A percentile compares a stretch with the other conserved stretches of the same genome.
phyloP scores from a whole-genome alignment of 2,113 vertebrate species.

The Athene noctua region DNA sequence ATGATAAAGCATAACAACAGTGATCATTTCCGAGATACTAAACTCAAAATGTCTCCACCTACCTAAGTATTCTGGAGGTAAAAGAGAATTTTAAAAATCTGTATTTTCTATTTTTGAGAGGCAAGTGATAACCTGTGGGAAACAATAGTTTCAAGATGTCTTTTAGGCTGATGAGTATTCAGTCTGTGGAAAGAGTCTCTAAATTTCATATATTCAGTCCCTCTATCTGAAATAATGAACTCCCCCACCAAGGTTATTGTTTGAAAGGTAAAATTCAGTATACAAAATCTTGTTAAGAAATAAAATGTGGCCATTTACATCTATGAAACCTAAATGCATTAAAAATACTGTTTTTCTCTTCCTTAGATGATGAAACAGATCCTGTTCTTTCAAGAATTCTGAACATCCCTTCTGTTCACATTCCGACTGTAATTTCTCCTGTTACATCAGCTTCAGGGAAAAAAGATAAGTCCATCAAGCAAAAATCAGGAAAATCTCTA shows the following conservation, averaged over 20 bases:
- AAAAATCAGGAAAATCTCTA: constrained; percentile 54
- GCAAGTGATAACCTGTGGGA: background rate
- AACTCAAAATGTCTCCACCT: background rate
- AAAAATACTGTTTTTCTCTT: background rate
- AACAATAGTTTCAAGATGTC: background rate
- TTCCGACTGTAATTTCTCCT: constrained; percentile 3
- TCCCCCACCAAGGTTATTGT: background rate
- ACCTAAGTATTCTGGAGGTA: background rate
- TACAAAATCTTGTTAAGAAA: background rate
- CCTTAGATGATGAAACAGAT: constrained; percentile 58
- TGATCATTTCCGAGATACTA: background rate
- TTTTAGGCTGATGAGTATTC: background rate
- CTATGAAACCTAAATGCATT: background rate
- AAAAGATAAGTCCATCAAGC: constrained; percentile 51
- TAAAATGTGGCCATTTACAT: background rate
- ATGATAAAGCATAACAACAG: background rate
- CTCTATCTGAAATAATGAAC: background rate
- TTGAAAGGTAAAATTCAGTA: background rate
- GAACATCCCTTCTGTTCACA: constrained; percentile 65
- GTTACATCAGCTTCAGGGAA: constrained; percentile 6
- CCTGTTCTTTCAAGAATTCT: constrained; percentile 63
- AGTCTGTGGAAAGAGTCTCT: background rate
- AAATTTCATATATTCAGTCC: background rate
- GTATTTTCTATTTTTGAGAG: background rate
- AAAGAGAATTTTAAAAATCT: background rate